Conservation (phyloP, 2,113 vertebrate genomes). For the Esox niger region DNA sequence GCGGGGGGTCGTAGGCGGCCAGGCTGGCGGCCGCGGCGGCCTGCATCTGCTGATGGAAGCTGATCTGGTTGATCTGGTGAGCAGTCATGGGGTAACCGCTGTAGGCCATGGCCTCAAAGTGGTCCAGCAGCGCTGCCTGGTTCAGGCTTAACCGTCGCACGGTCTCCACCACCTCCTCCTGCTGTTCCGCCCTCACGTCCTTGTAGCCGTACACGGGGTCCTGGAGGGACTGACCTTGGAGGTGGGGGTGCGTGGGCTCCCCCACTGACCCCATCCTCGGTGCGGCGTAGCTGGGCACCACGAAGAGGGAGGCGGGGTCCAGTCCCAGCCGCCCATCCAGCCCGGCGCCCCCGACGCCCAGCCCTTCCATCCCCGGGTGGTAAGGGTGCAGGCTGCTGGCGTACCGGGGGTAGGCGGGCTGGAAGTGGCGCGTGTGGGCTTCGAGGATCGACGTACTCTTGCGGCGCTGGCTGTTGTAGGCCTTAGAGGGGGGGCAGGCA, state of each 20-base stretch:
- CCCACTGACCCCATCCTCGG: conserved; percentile 76
- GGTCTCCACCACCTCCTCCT: conserved; percentile 67
- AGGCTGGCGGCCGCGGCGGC: conserved; percentile 77
- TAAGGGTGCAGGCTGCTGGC: conserved; percentile 85
- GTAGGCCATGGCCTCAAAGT: conserved; percentile 74
- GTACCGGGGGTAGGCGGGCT: conserved; percentile 83
- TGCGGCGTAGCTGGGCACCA: conserved; percentile 76
- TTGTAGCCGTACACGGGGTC: conserved; percentile 79
- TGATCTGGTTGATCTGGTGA: conserved; percentile 67
- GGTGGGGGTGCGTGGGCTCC: conserved; percentile 80
- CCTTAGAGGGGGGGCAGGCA: conserved; percentile 82
- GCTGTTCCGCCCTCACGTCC: conserved; percentile 84
- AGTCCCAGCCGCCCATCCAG: conserved; percentile 27
- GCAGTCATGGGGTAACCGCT: conserved; percentile 67
- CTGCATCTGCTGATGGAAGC: conserved; percentile 74
- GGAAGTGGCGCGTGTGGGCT: conserved; percentile 90
- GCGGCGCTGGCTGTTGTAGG: conserved; percentile 87
- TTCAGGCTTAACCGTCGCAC: conserved; percentile 78
- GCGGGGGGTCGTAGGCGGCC: conserved; percentile 78
- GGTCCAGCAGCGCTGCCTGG: conserved; percentile 80
- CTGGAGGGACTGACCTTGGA: conserved; percentile 60
- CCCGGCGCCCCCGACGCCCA: not conserved
- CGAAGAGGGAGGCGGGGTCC: conserved; percentile 54
- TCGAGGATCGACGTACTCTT: conserved; percentile 98
- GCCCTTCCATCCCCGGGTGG: conserved; percentile 69